Conservation (phyloP, 2,113 vertebrate species). For the Calidris pugnax region DNA sequence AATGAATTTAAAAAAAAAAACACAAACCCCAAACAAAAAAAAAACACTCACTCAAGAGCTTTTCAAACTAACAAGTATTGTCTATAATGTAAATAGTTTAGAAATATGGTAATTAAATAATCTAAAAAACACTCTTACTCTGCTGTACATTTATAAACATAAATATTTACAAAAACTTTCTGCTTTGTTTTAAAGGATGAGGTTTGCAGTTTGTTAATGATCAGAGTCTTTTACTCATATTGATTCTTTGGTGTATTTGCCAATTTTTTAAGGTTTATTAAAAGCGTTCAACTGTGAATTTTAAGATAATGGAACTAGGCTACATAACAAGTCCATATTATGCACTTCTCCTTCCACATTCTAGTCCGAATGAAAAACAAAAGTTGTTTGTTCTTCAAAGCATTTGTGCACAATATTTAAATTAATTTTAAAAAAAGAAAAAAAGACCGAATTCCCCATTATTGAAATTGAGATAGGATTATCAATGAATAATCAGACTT, state of each 20-base stretch:
- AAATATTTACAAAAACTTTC: slow-evolving; percentile 89
- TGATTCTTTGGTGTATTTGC: slow-evolving; percentile 81
- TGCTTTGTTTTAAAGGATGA: slow-evolving; percentile 77
- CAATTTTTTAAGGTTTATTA: slow-evolving; percentile 73
- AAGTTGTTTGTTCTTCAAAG: slow-evolving; percentile 23
- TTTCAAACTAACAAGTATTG: slow-evolving; percentile 73
- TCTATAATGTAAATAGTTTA: slow-evolving; percentile 82
- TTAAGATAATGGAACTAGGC: slow-evolving; percentile 56
- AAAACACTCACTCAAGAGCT: slow-evolving; percentile 54
- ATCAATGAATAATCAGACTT: neutral
- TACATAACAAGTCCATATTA: slow-evolving; percentile 42
- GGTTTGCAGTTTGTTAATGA: slow-evolving; percentile 78
- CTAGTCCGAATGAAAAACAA: slow-evolving; percentile 31
- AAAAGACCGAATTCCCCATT: neutral
- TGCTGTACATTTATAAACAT: slow-evolving; percentile 91
- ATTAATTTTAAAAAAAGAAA: neutral
- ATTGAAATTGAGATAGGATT: neutral
- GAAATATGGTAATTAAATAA: slow-evolving; percentile 92
- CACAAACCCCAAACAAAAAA: neutral
- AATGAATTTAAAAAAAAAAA: slow-evolving; percentile 17
- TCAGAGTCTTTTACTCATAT: slow-evolving; percentile 73
- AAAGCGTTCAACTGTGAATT: slow-evolving; percentile 64
- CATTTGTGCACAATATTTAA: slow-evolving; percentile 1
- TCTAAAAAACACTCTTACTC: slow-evolving; percentile 88
- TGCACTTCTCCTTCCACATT: slow-evolving; percentile 22